Percentiles rank a stretch among this genome's conserved stretches.
These are phyloP conservation scores for Forbesichthys agassizii DNA, from an alignment of 2,113 vertebrate genomes.

Conservation along the genomic window DNA sequence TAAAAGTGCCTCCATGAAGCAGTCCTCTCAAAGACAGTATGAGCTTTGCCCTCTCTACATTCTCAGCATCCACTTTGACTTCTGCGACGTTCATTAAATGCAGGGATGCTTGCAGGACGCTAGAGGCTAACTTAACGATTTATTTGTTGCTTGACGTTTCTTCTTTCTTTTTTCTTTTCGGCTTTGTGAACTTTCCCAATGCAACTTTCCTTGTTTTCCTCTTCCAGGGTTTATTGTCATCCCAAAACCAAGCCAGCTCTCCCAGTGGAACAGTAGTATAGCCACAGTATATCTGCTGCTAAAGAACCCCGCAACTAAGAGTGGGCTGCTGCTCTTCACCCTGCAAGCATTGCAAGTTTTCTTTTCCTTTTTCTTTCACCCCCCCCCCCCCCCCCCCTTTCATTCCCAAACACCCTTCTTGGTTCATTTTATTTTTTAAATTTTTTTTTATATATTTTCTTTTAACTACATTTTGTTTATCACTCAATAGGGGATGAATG, in stretches of 20 bases:
- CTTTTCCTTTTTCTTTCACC: constrained; percentile 42
- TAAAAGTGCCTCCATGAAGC: constrained; percentile 41
- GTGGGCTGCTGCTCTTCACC: constrained; percentile 85
- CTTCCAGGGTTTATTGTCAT: constrained; percentile 92
- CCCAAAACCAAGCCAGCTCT: constrained; percentile 94
- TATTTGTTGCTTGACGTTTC: constrained; percentile 52
- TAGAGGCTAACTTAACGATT: constrained; percentile 34
- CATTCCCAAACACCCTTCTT: background rate
- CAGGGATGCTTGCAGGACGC: constrained; percentile 13
- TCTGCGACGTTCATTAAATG: constrained; percentile 20
- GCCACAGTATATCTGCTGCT: constrained; percentile 84
- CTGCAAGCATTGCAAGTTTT: constrained; percentile 84
- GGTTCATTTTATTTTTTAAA: constrained; percentile 54
- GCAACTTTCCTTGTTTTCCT: constrained; percentile 85
- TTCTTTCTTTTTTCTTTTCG: constrained; percentile 28
- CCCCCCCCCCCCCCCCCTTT: constrained; percentile 2
- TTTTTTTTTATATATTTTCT: constrained; percentile 28
- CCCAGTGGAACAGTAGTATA: constrained; percentile 96
- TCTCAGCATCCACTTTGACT: constrained; percentile 23
- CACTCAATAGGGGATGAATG: constrained; percentile 60
- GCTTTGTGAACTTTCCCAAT: constrained; percentile 71
- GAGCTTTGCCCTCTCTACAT: constrained; percentile 18
- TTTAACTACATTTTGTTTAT: constrained; percentile 58
- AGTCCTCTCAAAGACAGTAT: constrained; percentile 28
- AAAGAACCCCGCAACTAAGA: constrained; percentile 84